phyloP scores from a whole-genome alignment of 2,888 invertebrate species.

The Thumatha senex region DNA sequence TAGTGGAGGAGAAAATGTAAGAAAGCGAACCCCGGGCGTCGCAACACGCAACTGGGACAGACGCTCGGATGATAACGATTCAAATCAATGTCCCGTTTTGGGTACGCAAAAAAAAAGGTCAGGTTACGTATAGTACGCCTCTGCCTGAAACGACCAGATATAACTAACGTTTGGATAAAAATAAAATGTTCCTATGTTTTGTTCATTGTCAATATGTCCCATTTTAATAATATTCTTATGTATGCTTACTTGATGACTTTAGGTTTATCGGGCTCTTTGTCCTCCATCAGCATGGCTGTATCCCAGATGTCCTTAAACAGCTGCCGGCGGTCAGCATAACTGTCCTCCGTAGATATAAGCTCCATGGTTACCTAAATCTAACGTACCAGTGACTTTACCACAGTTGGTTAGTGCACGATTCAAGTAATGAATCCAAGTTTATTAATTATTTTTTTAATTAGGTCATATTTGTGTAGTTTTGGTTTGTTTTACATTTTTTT shows the following conservation, averaged over 20 bases:
- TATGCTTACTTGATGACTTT: conserved; percentile 67
- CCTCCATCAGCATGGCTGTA: conserved; percentile 53
- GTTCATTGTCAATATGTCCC: too few relatives aligned
- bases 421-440: neutral
- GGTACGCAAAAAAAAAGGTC: too few relatives aligned
- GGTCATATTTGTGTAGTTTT: neutral
- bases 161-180: too few relatives aligned
- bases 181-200: too few relatives aligned
- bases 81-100: too few relatives aligned
- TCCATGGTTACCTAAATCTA: conserved; percentile 29
- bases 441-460: neutral
- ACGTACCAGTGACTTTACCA: neutral
- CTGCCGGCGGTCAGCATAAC: conserved; percentile 61
- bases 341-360: conserved; percentile 55
- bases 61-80: too few relatives aligned
- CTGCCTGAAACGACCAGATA: too few relatives aligned
- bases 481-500: conserved; percentile 2
- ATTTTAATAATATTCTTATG: neutral
- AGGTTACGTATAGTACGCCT: too few relatives aligned
- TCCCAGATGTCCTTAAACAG: conserved; percentile 73
- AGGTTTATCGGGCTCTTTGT: conserved; percentile 57
- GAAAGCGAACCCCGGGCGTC: too few relatives aligned
- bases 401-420: neutral
- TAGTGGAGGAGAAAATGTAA: too few relatives aligned
- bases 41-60: too few relatives aligned